Percentiles rank a stretch among this genome's conserved stretches.
Evolutionary conservation across 2,113 vertebrate species (phyloP).

Genomic region (Gallinago media): DNA sequence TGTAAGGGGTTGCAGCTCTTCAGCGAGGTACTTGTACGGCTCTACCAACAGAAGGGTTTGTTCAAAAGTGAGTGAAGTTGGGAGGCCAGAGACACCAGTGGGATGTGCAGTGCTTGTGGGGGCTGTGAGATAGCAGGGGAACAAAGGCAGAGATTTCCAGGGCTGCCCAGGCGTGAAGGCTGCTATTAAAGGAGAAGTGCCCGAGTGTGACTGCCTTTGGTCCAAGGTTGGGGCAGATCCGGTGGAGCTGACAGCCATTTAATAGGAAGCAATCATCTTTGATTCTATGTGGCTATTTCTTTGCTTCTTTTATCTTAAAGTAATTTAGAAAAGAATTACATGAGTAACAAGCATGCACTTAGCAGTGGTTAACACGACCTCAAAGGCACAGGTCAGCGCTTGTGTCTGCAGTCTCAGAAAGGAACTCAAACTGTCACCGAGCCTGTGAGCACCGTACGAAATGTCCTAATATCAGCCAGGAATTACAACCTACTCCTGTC

Average conservation of each 20-base stretch:
- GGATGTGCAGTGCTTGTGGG: neutral
- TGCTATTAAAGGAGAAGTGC: conserved; percentile 23
- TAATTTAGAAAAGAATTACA: conserved; percentile 4
- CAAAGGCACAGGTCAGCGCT: neutral
- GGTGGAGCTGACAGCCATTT: conserved; percentile 36
- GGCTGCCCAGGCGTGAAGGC: neutral
- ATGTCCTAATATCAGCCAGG: neutral
- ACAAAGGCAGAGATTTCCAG: neutral
- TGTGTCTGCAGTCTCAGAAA: neutral
- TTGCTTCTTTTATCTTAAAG: conserved; percentile 29
- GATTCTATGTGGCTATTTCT: neutral
- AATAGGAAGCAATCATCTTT: conserved; percentile 29
- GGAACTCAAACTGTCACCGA: neutral
- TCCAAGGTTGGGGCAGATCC: conserved; percentile 6
- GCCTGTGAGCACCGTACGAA: neutral
- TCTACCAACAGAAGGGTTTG: neutral
- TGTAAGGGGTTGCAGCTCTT: neutral
- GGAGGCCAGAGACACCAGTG: neutral
- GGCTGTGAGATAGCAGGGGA: neutral
- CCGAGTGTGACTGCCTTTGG: conserved; percentile 57
- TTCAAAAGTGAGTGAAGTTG: neutral
- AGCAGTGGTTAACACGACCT: neutral
- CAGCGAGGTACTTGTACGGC: neutral
- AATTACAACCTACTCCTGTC: neutral
- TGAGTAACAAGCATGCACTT: neutral